Conservation (phyloP, 1,140 invertebrate species). For the Trypoxylus dichotomus region DNA sequence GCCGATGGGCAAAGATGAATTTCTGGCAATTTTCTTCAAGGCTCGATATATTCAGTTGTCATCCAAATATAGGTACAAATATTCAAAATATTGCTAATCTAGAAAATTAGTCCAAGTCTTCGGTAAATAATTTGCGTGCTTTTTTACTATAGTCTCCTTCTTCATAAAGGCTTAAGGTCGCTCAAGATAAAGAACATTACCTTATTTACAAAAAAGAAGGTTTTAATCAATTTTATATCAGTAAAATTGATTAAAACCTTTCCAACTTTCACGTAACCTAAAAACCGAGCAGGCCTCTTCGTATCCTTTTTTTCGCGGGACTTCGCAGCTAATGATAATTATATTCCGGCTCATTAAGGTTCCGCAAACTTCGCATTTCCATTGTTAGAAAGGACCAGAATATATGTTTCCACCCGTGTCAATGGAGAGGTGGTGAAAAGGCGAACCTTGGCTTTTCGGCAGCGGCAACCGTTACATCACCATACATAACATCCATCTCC, state of each 20-base stretch:
- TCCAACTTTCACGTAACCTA: background rate
- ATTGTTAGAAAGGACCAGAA: constrained; percentile 19
- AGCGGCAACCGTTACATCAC: constrained; percentile 13
- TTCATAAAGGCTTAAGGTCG: too few relatives aligned
- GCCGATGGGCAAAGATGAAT: too few relatives aligned
- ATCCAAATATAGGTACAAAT: too few relatives aligned
- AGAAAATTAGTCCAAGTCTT: too few relatives aligned
- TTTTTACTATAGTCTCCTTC: too few relatives aligned
- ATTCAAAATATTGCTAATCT: too few relatives aligned
- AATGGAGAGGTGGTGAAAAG: constrained; percentile 12
- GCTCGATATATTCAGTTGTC: too few relatives aligned
- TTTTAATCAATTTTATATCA: too few relatives aligned
- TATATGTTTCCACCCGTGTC: constrained; percentile 18
- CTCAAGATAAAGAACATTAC: too few relatives aligned
- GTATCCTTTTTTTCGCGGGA: background rate
- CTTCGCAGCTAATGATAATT: constrained; percentile 25
- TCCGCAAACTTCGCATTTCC: constrained; percentile 22
- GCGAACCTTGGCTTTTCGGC: background rate
- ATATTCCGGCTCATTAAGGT: constrained; percentile 29
- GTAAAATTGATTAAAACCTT: constrained; percentile 19
- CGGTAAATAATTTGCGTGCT: too few relatives aligned
- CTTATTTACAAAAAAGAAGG: background rate
- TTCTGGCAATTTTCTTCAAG: too few relatives aligned
- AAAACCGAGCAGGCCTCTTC: background rate
- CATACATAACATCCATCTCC: constrained; percentile 11